Conservation (phyloP, 2,888 invertebrate species). For the Brachyopa scutellaris region DNA sequence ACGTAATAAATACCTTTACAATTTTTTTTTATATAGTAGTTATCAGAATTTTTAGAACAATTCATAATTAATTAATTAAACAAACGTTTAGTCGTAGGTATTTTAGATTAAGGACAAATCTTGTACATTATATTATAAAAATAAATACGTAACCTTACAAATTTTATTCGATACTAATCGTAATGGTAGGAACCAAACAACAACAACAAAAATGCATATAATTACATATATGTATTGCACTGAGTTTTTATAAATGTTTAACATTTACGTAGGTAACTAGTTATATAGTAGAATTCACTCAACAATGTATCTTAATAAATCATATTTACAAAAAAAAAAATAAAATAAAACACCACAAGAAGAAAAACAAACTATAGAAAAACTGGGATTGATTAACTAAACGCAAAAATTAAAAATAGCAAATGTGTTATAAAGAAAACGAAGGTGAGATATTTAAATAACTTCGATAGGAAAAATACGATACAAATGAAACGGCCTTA, state of each 20-base stretch:
- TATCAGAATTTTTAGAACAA: constrained; percentile 1
- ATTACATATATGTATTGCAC: constrained; percentile 60
- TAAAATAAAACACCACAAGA: constrained; percentile 73
- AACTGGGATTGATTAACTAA: constrained; percentile 65
- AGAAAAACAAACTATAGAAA: constrained; percentile 51
- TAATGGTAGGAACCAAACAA: constrained; percentile 40
- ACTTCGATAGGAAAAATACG: constrained; percentile 64
- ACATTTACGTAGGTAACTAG: constrained; percentile 59
- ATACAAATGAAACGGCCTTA: constrained; percentile 74
- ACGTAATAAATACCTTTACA: no score
- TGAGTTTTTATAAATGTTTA: constrained; percentile 70
- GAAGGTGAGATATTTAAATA: constrained; percentile 2
- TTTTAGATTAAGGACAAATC: constrained; percentile 4
- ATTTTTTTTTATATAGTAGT: constrained; percentile 1
- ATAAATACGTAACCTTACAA: constrained; percentile 70
- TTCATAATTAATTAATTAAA: constrained; percentile 6
- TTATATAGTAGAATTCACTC: constrained; percentile 45
- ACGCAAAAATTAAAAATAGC: constrained; percentile 42
- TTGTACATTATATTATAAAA: constrained; percentile 40
- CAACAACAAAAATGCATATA: constrained; percentile 45
- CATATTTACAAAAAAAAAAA: constrained; percentile 22
- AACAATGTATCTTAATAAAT: constrained; percentile 41
- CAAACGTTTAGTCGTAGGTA: background rate
- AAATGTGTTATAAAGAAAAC: constrained; percentile 16
- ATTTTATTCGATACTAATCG: constrained; percentile 54